phyloP scores from a whole-genome alignment of 2,113 vertebrate species.

The Eclectus roratus region DNA sequence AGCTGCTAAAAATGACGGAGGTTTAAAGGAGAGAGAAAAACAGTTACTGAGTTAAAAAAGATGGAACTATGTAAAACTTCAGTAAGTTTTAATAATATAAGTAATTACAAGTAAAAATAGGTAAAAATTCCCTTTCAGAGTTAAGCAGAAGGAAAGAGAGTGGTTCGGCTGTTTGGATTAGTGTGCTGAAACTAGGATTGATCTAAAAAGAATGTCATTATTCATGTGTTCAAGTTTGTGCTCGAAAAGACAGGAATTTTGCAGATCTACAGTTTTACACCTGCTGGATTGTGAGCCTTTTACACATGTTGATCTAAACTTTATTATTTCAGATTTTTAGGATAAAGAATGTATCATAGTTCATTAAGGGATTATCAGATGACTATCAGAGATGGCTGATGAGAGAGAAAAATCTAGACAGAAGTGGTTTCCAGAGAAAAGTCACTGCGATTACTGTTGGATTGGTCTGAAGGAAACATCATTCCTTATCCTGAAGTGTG shows the following conservation, averaged over 20 bases:
- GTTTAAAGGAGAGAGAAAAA: background rate
- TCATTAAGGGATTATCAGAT: background rate
- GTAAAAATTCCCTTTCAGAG: background rate
- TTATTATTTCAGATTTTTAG: conserved; percentile 2
- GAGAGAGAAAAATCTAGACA: conserved; percentile 31
- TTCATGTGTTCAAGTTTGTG: background rate
- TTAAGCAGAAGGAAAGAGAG: background rate
- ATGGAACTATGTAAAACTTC: background rate
- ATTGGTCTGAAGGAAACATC: conserved; percentile 9
- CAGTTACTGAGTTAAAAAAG: background rate
- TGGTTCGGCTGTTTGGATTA: background rate
- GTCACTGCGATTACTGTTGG: conserved; percentile 14
- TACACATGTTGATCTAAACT: background rate
- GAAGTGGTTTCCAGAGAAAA: conserved; percentile 20
- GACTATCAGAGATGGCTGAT: conserved; percentile 16
- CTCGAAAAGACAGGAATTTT: background rate
- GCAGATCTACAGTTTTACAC: background rate
- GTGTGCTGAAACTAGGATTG: background rate
- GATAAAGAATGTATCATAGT: background rate
- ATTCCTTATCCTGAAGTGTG: background rate
- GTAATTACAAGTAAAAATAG: background rate
- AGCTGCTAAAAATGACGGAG: background rate
- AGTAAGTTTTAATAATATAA: background rate
- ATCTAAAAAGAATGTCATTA: background rate
- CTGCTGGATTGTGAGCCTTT: background rate